Evolutionary conservation across 2,888 invertebrate genomes (phyloP).

Genomic region (Dynastes grantii): DNA sequence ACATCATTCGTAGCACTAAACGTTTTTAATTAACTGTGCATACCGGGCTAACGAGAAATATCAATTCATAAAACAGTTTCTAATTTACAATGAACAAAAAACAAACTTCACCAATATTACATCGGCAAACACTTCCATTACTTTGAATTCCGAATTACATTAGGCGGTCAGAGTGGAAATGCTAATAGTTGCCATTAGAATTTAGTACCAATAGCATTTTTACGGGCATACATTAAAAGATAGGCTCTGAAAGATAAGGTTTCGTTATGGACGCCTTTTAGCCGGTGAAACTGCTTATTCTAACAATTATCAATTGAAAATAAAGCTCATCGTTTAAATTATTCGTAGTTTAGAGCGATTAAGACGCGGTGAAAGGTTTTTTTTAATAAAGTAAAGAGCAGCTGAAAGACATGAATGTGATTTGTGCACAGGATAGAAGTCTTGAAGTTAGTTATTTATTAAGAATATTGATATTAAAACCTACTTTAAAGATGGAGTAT

Average conservation of each 20-base stretch:
- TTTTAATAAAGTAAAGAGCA: background rate
- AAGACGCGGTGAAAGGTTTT: constrained; percentile 26
- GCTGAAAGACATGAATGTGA: background rate
- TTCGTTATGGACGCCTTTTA: constrained; percentile 9
- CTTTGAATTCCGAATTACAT: constrained; percentile 14
- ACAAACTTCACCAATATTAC: constrained; percentile 1
- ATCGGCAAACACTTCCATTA: background rate
- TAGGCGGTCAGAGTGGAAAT: background rate
- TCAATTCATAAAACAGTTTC: background rate
- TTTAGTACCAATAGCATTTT: background rate
- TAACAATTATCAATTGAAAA: constrained; percentile 17
- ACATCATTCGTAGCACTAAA: background rate
- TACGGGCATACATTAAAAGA: background rate
- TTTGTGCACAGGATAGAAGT: background rate
- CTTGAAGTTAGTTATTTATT: no score
- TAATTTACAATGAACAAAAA: constrained; percentile 13
- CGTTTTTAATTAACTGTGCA: background rate
- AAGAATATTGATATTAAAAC: no score
- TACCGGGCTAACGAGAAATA: constrained; percentile 2
- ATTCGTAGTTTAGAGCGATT: constrained; percentile 25
- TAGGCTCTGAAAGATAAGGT: background rate
- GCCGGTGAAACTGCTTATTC: constrained; percentile 20
- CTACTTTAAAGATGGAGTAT: no score
- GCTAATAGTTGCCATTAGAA: constrained; percentile 16
- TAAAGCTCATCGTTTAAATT: constrained; percentile 32